These are phyloP conservation scores for Drosophila lowei DNA, from an alignment of 1,140 invertebrate species.

Conservation along the genomic window DNA sequence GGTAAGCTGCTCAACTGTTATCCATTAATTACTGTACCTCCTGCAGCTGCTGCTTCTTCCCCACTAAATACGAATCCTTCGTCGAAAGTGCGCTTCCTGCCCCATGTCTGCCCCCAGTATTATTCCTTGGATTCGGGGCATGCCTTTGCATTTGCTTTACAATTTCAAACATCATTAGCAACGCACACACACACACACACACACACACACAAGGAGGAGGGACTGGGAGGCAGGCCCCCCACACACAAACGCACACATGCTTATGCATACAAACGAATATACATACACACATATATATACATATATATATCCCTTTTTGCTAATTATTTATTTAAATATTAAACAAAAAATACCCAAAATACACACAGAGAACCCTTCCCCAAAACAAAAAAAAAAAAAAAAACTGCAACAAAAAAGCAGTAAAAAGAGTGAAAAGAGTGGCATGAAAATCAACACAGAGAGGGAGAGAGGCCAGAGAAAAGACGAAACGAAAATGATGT, in stretches of 20 bases:
- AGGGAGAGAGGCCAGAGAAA: constrained; percentile 29
- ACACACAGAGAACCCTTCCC: constrained; percentile 22
- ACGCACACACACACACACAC: constrained; percentile 54
- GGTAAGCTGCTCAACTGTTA: constrained; percentile 29
- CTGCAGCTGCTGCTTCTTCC: constrained; percentile 12
- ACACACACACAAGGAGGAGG: neutral
- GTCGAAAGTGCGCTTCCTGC: too few relatives aligned
- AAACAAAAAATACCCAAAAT: constrained; percentile 78
- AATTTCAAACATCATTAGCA: constrained; percentile 81
- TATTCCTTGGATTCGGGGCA: constrained; percentile 62
- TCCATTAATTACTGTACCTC: constrained; percentile 32
- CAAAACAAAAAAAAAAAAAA: constrained; percentile 9
- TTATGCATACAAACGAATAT: too few relatives aligned
- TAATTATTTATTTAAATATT: constrained; percentile 83
- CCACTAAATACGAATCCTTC: constrained; percentile 9
- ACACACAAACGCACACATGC: constrained; percentile 23
- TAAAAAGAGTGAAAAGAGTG: constrained; percentile 58
- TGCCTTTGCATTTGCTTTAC: constrained; percentile 79
- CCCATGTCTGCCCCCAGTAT: neutral
- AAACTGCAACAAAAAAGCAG: constrained; percentile 61
- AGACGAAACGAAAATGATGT: constrained; percentile 80
- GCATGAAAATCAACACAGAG: constrained; percentile 56
- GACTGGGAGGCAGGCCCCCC: constrained; percentile 2
- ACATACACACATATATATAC: too few relatives aligned
- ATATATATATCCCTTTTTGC: constrained; percentile 75